Evolutionary conservation across 2,888 invertebrate genomes (phyloP), one percentile per base, ranked within the genome.

Genomic region (Alsophila aescularia): DNA sequence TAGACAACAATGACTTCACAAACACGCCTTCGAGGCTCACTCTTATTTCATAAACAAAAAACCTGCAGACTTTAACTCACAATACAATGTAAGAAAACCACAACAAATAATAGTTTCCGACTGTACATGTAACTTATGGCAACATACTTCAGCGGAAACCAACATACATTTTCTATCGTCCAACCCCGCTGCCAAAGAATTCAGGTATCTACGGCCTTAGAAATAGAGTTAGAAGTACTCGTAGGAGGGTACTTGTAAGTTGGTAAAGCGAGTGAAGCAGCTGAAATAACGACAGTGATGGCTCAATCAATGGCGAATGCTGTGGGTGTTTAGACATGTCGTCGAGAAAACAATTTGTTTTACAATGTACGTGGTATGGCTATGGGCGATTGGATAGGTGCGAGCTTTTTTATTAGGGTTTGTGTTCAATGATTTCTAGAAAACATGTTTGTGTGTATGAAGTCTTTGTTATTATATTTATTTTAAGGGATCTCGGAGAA

Each of bases 61-160:
- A 78, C 76, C 76, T 77, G 75, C 79, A 79, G 79, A 76, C 70
- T 80, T 78, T 81, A 80, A 80, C 81, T 78, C 67, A 78, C 77
- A 75, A 79, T 82, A 85, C 89, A 87, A 81, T 87, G 87, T 87
- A 79, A 79, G 71, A 59, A 72, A 83, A 87, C 90, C 90, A 71
- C 90, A 89, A 78, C 84, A 87, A 83, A 85, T 87, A 85, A 89
- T 87, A 87, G 82, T 87, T 85, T 85, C 84, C 82, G 87, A 83
- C 84, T 79, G 79, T 80, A 79, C 75, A 68, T 75, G 72, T 87
- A 87, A 90, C 83, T 88, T 90, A 89, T 80, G 85, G 81, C 83
- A 73, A 74, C 78, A 82, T 80, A 83, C 83, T 85, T 85, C 81
- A 77, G 73, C 57, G 12, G 55, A 56, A 55, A 66, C 79, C 62